Evolutionary conservation across 2,113 vertebrate genomes (phyloP), one percentile per base, ranked within the genome.

Genomic region (Xiphophorus hellerii): DNA sequence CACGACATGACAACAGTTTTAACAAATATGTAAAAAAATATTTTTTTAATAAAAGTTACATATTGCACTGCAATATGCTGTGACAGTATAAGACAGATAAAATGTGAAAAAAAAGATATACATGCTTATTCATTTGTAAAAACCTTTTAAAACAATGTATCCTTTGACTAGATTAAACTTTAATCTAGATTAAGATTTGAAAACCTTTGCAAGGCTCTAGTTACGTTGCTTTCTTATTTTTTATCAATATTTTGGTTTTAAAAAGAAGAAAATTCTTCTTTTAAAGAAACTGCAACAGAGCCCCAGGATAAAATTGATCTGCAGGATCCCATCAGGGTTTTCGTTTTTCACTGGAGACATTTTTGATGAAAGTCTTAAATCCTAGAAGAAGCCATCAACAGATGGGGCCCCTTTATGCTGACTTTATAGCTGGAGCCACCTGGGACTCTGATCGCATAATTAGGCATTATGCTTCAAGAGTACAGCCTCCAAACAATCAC

Each of bases 261-360:
- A 44, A 6, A 62, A 29, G 14, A 6, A 42, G 31, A 14, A 37
- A 72, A 80, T 74, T 73, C 17, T 28, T 5, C 35, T 37, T 37
- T 37, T 11, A 37, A 9, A 37, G 35, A 84, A 71, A 64, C 62
- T 75, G 72, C 65, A 22, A 58, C 60, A 42, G 30, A 28, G 67
- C 76, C 82, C 76, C 39, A 22, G 61, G 74, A 65, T 69, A 29
- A 82, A 62, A 74, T 79, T 29, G 77, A 84, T 81, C 75, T 39
- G 25, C 66, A 67, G 85, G 35, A 44, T 62, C 71, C 51, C 62
- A 62, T 64, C 61, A 66, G n/a, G 51, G 25, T 58, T 58, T 58
- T 54, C 11, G 63, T 68, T 66, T 76, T 67, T 70, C 71, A 69
- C 63, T n/a, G 27, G 13, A 69, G n/a, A 68, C 29, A 37, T 25